phyloP scores from a whole-genome alignment of 2,888 invertebrate genomes.

The Tipula unca region DNA sequence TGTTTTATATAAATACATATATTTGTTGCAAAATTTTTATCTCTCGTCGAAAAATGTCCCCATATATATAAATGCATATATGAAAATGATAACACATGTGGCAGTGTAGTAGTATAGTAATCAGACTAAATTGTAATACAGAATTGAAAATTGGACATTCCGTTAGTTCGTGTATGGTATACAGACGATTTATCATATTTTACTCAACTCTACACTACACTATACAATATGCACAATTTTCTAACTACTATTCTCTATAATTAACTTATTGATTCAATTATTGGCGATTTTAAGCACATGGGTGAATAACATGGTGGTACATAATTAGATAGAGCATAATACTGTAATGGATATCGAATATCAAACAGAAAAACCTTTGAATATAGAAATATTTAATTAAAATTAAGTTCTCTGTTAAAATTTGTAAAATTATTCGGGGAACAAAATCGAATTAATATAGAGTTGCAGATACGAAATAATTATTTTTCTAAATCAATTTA shows the following conservation, averaged over 20 bases:
- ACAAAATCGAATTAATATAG: too few relatives aligned
- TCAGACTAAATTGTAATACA: not conserved
- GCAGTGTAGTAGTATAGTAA: not conserved
- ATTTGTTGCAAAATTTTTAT: not conserved
- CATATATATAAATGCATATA: too few relatives aligned
- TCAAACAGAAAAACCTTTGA: too few relatives aligned
- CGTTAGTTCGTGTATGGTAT: not conserved
- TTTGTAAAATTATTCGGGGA: too few relatives aligned
- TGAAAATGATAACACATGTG: not conserved
- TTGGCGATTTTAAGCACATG: not conserved
- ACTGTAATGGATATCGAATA: too few relatives aligned
- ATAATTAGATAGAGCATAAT: not conserved
- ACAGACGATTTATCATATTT: not conserved
- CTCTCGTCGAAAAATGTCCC: not conserved
- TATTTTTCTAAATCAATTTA: too few relatives aligned
- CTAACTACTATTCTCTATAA: too few relatives aligned
- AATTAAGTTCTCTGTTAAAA: too few relatives aligned
- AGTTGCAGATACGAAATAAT: too few relatives aligned
- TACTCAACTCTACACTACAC: not conserved
- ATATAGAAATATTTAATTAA: too few relatives aligned
- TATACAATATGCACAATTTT: not conserved
- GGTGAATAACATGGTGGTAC: not conserved
- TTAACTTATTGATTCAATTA: not conserved
- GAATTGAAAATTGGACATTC: not conserved
- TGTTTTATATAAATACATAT: not conserved